These are phyloP conservation scores for Caenorhabditis uteleia DNA, from an alignment of 2,888 invertebrate genomes.

Conservation along the genomic window DNA sequence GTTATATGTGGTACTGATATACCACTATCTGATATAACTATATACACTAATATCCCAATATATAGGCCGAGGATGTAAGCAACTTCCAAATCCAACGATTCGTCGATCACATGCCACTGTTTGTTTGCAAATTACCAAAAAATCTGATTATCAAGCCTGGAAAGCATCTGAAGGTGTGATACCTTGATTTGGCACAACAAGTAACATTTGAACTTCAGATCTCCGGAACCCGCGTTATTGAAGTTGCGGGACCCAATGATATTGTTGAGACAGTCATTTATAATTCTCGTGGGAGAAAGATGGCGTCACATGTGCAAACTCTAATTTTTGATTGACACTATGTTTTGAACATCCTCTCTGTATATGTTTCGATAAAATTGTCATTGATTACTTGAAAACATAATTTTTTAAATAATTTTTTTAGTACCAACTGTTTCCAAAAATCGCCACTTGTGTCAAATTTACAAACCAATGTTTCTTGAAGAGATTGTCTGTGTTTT, in stretches of 20 bases:
- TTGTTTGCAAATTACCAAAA: slow-evolving; percentile 27
- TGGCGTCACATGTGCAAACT: slow-evolving; percentile 4
- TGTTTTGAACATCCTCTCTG: no score
- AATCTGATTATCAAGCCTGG: slow-evolving; percentile 12
- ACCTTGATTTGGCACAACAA: neutral
- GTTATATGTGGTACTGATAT: no score
- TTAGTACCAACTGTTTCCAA: no score
- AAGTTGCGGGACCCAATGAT: slow-evolving; percentile 59
- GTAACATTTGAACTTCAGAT: slow-evolving; percentile 8
- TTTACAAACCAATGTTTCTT: no score
- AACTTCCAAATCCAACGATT: slow-evolving; percentile 31
- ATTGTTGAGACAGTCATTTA: slow-evolving; percentile 63
- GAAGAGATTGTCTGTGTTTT: no score
- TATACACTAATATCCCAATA: neutral
- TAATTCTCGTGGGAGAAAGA: slow-evolving; percentile 51
- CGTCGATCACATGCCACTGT: slow-evolving; percentile 19
- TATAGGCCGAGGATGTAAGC: slow-evolving; percentile 26
- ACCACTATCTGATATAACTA: no score
- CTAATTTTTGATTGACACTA: neutral
- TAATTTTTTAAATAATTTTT: no score
- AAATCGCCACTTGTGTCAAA: no score
- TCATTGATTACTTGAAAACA: no score
- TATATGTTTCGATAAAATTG: no score
- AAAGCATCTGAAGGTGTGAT: slow-evolving; percentile 17
- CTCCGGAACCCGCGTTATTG: slow-evolving; percentile 28